A percentile compares a stretch with the other conserved stretches of the same genome.
Evolutionary conservation across 1,140 invertebrate genomes (phyloP).

Genomic region (Aphidius gifuensis): DNA sequence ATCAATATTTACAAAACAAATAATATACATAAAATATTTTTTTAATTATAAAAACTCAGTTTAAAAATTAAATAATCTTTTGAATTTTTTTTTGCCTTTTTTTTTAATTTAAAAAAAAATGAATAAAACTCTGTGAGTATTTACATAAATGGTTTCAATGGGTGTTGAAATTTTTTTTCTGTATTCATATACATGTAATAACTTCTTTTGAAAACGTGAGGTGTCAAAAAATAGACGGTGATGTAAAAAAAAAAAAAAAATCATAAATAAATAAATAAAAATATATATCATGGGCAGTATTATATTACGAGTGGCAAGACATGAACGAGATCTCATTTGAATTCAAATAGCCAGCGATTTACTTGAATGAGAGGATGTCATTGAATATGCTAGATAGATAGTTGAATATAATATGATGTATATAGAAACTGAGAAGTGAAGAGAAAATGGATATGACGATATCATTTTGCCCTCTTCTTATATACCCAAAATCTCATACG

Average conservation of each 20-base stretch:
- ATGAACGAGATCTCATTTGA: constrained; percentile 32
- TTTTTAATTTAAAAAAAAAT: too few species aligned
- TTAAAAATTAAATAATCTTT: too few species aligned
- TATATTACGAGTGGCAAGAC: constrained; percentile 27
- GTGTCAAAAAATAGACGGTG: not conserved
- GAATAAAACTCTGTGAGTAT: too few species aligned
- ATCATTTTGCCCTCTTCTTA: constrained; percentile 12
- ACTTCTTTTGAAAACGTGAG: too few species aligned
- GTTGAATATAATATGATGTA: not conserved
- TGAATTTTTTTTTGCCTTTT: too few species aligned
- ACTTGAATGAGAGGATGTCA: constrained; percentile 29
- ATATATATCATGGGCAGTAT: not conserved
- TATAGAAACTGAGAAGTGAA: not conserved
- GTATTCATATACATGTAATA: too few species aligned
- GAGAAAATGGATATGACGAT: constrained; percentile 22
- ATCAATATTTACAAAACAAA: too few species aligned
- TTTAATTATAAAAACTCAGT: too few species aligned
- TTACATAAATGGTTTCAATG: too few species aligned
- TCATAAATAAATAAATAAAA: not conserved
- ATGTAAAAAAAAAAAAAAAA: constrained; percentile 1
- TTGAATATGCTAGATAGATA: constrained; percentile 25
- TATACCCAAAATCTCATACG: not conserved
- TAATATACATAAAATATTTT: too few species aligned
- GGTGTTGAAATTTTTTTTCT: too few species aligned
- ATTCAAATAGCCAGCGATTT: constrained; percentile 32